Evolutionary conservation across 2,888 invertebrate species (phyloP).

Genomic region (Drosophila fungiperda): DNA sequence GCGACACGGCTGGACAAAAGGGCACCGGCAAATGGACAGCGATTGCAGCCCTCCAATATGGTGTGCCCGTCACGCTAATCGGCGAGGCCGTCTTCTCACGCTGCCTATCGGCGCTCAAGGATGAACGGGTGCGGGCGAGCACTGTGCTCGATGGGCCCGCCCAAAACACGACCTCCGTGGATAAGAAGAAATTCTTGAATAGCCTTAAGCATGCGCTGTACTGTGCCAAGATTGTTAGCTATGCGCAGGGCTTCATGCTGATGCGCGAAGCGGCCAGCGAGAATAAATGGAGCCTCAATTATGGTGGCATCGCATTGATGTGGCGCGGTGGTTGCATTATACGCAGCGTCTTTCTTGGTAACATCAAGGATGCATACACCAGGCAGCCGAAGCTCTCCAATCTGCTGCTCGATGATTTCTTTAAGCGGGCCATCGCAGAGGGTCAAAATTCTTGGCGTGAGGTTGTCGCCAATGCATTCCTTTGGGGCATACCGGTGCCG

Average conservation of each 20-base stretch:
- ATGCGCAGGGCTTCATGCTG: conserved; percentile 99
- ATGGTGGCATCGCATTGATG: conserved; percentile 99
- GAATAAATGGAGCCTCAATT: conserved; percentile 97
- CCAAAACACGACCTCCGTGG: conserved; percentile 87
- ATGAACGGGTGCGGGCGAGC: conserved; percentile 94
- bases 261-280: conserved; percentile 96
- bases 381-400: conserved; percentile 94
- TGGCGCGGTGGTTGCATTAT: conserved; percentile 99
- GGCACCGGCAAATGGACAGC: conserved; percentile 99
- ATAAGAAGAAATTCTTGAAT: conserved; percentile 92
- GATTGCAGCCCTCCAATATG: conserved; percentile 97
- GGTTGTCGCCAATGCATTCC: conserved; percentile 90
- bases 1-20: conserved; percentile 98
- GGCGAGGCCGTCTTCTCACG: conserved; percentile 99
- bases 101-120: conserved; percentile 96
- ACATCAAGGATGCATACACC: conserved; percentile 97
- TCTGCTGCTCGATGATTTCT: conserved; percentile 96
- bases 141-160: conserved; percentile 90
- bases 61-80: conserved; percentile 98
- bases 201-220: conserved; percentile 96
- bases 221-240: conserved; percentile 99
- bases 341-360: conserved; percentile 92
- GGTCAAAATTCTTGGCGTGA: conserved; percentile 94
- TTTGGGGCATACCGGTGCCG: conserved; percentile 96
- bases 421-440: conserved; percentile 92